Evolutionary conservation across 2,888 invertebrate genomes (phyloP), one percentile per base, ranked within the genome.

Genomic region (Theretra japonica): DNA sequence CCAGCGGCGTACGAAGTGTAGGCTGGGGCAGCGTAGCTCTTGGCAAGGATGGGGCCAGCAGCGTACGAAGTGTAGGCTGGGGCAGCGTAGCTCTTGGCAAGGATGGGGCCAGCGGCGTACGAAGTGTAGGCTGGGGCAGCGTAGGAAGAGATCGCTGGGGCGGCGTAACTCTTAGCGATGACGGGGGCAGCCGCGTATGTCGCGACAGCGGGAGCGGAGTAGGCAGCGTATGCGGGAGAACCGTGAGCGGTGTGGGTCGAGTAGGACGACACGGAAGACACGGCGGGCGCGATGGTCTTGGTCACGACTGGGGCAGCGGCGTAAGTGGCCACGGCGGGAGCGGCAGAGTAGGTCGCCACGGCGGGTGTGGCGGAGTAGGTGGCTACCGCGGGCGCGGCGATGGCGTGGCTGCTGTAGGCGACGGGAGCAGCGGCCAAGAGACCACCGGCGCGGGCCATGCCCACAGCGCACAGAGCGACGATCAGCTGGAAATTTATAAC

Each of bases 381-480:
- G 79, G 79, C 75, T 41, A 87, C 80, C 33, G 90, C 90, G 68
- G 91, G 90, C n/a, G 90, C 88, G 68, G 90, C 89, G 53, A 53
- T 53, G n/a, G 53, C 53, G 53, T 53, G 95, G 87, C 82, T 90
- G 87, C 89, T 95, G 90, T 90, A 95, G 79, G 91, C 91, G 79
- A 93, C 82, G 25, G 93, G 93, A 75, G 91, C 94, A 68, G 90
- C 91, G 73, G 90, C 93, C 71, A 88, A 84, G 73, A 96, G 86
- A 75, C 94, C 87, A 77, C 96, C 95, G 78, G 95, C 96, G 83
- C 90, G 95, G 86, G 94, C 95, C 69, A 94, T 90, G 79, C 96
- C 95, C 91, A 96, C 88, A 79, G 94, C 90, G 86, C 96, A 95
- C 83, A 95, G 95, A 80, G 96, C 90, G 76, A 95, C 88, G 87